Conservation (phyloP, 2,113 vertebrate genomes). For the Eubucco bourcierii region DNA sequence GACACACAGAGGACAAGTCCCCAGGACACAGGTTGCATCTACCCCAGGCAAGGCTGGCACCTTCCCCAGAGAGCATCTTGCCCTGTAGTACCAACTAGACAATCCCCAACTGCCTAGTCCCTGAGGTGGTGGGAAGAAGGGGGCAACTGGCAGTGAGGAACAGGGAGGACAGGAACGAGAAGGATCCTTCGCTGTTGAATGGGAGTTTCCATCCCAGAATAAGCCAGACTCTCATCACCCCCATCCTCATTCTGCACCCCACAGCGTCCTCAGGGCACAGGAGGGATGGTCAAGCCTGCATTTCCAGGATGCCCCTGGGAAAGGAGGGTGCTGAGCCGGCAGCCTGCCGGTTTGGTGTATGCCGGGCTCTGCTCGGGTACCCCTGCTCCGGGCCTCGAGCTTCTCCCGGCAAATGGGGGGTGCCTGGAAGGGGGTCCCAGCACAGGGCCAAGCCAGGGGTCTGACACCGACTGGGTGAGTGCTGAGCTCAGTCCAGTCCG, state of each 20-base stretch:
- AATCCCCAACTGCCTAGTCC: too few relatives aligned
- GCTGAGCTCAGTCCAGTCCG: not conserved
- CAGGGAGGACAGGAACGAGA: not conserved
- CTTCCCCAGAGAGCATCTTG: too few relatives aligned
- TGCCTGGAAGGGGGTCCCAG: too few relatives aligned
- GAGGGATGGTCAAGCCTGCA: not conserved
- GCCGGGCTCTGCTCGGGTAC: not conserved
- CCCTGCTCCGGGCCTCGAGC: not conserved
- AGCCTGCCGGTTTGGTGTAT: accelerated
- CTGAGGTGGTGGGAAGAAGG: not conserved
- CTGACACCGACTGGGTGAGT: too few relatives aligned
- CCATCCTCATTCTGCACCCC: accelerated
- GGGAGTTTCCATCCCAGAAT: not conserved
- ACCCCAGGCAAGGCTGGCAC: accelerated
- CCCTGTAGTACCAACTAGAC: not conserved
- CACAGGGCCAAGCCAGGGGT: not conserved
- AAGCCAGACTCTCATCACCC: not conserved
- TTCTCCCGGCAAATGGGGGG: accelerated
- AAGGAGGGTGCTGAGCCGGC: not conserved
- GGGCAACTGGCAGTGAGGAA: not conserved
- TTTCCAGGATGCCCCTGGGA: not conserved
- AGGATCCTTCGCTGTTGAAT: too few relatives aligned
- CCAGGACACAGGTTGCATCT: accelerated
- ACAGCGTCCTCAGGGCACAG: not conserved
- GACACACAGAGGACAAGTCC: not conserved